Percentiles rank a stretch among this genome's conserved stretches.
phyloP scores from a whole-genome alignment of 2,797 vertebrate species.

The Diceros bicornis region DNA sequence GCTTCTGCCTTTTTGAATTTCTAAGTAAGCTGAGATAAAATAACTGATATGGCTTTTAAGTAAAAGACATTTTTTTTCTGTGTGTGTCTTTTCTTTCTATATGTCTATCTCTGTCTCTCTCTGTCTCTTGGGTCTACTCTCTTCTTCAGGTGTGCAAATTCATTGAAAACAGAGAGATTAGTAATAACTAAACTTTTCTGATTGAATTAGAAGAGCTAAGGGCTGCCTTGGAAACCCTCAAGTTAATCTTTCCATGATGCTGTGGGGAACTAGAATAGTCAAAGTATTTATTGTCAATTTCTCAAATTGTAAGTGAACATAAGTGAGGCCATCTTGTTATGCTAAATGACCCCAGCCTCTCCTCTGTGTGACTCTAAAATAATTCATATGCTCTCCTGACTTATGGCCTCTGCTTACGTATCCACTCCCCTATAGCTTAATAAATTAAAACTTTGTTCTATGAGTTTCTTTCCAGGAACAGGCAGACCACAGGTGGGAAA shows the following conservation, averaged over 20 bases:
- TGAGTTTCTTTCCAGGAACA: no score
- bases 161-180: not conserved
- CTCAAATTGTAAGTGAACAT: no score
- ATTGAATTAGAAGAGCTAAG: not conserved
- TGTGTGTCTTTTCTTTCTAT: not conserved
- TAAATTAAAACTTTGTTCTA: no score
- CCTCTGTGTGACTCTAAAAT: no score
- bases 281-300: not conserved
- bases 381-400: no score
- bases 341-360: no score
- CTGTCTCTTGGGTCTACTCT: not conserved
- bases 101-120: not conserved
- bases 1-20: not conserved
- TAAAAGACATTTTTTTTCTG: not conserved
- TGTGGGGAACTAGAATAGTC: conserved; percentile 3
- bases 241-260: not conserved
- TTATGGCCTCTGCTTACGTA: no score
- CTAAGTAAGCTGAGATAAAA: conserved; percentile 10
- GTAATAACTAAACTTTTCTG: not conserved
- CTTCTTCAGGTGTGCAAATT: not conserved
- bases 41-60: not conserved
- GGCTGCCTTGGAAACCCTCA: not conserved
- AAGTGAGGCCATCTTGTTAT: no score
- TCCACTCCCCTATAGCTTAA: no score
- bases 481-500: no score